Evolutionary conservation across 2,113 vertebrate species (phyloP), one percentile per base, ranked within the genome.

Genomic region (Pseudonaja textilis): DNA sequence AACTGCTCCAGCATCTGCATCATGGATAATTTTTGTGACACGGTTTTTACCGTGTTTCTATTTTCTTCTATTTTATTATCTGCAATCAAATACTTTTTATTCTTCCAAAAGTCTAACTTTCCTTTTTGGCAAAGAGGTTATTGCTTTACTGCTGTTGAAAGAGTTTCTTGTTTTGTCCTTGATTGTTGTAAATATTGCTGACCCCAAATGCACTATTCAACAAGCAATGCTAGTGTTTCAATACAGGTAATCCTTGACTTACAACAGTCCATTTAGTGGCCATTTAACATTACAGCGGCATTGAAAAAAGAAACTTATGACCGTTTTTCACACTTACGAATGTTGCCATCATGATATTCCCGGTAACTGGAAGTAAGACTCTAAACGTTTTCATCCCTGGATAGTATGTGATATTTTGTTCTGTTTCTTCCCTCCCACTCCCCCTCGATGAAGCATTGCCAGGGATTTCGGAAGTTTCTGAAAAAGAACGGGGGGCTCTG

Each of bases 401-500:
- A 0, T 16, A 12, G 47, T 64, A 59, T 56, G 0, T 93, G 91
- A 92, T 29, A 8, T 47, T 64, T 86, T 0, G 74, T 42, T 81
- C 18, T 89, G 5, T 92, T 10, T 26, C 3, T 25, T 25, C 59
- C 25, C 8, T 25, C 6, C 8, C 1, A 1, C 59, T 11, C 50
- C 50, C 3, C 23, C 22, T 25, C 6, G 2, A 59, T 59, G 89
- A 45, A 0, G 64, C 23, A 8, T 88, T 87, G 47, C 29, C 93
- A 95, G 95, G 34, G 57, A 10, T 1, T 4, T 3, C 55, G 3
- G 90, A 11, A 0, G 4, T 39, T 0, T 20, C 8, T 14, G 94
- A 0, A 1, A 89, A 52, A 54, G 96, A 95, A 3, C 45, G 92
- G n/a, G 93, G 87, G 7, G 95, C 96, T 16, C 88, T 96, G 6